Evolutionary conservation across 2,113 vertebrate species (phyloP).

Genomic region (Lophochroa leadbeateri): DNA sequence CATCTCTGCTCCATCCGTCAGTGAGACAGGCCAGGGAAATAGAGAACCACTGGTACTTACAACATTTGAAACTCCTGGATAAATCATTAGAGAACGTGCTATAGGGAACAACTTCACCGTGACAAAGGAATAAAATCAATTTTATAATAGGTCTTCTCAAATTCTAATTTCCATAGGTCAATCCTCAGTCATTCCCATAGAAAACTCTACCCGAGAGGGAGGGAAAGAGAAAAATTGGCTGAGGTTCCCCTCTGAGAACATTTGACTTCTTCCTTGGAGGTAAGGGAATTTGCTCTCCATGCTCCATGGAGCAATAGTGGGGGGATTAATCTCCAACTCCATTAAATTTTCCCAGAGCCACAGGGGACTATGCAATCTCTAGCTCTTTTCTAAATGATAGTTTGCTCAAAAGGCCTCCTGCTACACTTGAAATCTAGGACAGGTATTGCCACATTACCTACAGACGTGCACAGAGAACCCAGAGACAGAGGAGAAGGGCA

Average conservation of each 20-base stretch:
- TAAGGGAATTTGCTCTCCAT: conserved; percentile 1
- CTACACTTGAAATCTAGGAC: conserved; percentile 27
- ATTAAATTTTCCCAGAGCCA: conserved; percentile 24
- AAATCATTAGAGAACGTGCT: conserved; percentile 43
- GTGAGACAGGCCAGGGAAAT: conserved; percentile 44
- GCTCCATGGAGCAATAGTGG: background rate
- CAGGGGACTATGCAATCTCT: background rate
- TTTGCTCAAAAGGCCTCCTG: conserved; percentile 1
- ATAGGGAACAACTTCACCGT: conserved; percentile 1
- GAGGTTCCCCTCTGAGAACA: background rate
- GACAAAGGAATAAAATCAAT: conserved; percentile 40
- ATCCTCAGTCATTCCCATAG: background rate
- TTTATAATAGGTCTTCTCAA: conserved; percentile 28
- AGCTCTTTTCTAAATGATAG: conserved; percentile 9
- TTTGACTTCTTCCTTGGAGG: background rate
- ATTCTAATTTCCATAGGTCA: conserved; percentile 50
- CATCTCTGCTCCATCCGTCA: background rate
- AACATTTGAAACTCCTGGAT: background rate
- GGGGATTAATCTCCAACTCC: conserved; percentile 22
- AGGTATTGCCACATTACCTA: background rate
- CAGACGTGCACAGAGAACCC: background rate
- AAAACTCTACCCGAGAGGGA: background rate
- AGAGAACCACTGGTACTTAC: conserved; percentile 43
- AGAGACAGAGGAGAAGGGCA: background rate
- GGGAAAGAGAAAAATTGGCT: background rate